Conservation (phyloP, 2,888 invertebrate genomes). For the Oxyteleia sp. region DNA sequence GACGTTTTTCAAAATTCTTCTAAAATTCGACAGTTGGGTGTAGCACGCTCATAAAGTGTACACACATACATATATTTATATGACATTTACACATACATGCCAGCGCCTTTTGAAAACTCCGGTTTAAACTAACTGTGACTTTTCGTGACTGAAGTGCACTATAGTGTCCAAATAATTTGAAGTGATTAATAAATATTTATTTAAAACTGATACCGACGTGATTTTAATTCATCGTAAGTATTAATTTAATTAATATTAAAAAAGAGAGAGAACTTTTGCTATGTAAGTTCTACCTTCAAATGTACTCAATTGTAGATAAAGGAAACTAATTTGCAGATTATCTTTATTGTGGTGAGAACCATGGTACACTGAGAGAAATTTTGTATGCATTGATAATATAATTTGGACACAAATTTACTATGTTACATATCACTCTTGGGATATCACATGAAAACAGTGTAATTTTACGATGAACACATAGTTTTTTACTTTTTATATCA, state of each 20-base stretch:
- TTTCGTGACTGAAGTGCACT: conserved; percentile 5
- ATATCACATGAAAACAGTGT: too few species aligned
- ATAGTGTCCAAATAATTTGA: neutral
- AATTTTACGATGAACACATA: too few species aligned
- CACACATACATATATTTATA: neutral
- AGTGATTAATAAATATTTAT: neutral
- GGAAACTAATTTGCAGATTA: too few species aligned
- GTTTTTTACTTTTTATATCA: too few species aligned
- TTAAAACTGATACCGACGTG: neutral
- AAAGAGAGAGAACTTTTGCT: too few species aligned
- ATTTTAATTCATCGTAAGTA: conserved; percentile 2
- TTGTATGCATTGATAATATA: too few species aligned
- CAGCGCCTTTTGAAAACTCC: neutral
- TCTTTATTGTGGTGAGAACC: too few species aligned
- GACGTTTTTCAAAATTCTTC: neutral
- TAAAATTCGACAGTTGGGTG: neutral
- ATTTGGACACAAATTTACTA: too few species aligned
- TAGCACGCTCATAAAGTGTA: neutral
- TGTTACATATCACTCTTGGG: too few species aligned
- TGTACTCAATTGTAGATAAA: too few species aligned
- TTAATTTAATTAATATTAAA: conserved; percentile 2
- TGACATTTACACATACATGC: neutral
- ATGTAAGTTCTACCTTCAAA: too few species aligned
- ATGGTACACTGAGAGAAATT: too few species aligned
- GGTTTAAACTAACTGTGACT: conserved; percentile 1